phyloP scores from a whole-genome alignment of 1,140 invertebrate genomes.

The Macrobrachium nipponense region DNA sequence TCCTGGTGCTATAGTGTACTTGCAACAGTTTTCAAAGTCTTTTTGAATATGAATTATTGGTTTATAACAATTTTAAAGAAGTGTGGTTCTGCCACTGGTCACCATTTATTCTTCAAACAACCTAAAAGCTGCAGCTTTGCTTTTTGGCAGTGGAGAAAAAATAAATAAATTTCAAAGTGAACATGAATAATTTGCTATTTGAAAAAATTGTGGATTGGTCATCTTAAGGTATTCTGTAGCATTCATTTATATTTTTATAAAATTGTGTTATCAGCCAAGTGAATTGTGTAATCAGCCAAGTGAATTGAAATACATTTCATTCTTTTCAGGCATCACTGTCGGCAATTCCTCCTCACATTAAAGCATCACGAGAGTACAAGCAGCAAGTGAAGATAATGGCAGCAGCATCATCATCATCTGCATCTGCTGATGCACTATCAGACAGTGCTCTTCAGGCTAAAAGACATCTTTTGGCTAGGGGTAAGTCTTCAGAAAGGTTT shows the following conservation, averaged over 20 bases:
- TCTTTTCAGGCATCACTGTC: slow-evolving; percentile 48
- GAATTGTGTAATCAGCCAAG: too few species aligned
- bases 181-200: too few species aligned
- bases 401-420: slow-evolving; percentile 23
- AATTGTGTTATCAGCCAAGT: neutral
- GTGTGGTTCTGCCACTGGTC: too few species aligned
- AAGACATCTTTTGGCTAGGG: slow-evolving; percentile 61
- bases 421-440: slow-evolving; percentile 43
- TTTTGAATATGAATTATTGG: too few species aligned
- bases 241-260: neutral
- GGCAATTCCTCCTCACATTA: slow-evolving; percentile 55
- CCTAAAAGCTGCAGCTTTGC: too few species aligned
- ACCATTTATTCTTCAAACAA: too few species aligned
- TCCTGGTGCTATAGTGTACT: too few species aligned
- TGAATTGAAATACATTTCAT: neutral
- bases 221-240: neutral
- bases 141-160: too few species aligned
- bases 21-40: too few species aligned
- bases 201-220: too few species aligned
- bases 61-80: too few species aligned
- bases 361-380: slow-evolving; percentile 55
- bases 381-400: slow-evolving; percentile 56
- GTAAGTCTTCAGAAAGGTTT: slow-evolving; percentile 18
- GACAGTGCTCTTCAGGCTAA: slow-evolving; percentile 61
- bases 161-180: too few species aligned